phyloP scores from a whole-genome alignment of 2,888 invertebrate genomes.

The Pristionchus fissidentatus region DNA sequence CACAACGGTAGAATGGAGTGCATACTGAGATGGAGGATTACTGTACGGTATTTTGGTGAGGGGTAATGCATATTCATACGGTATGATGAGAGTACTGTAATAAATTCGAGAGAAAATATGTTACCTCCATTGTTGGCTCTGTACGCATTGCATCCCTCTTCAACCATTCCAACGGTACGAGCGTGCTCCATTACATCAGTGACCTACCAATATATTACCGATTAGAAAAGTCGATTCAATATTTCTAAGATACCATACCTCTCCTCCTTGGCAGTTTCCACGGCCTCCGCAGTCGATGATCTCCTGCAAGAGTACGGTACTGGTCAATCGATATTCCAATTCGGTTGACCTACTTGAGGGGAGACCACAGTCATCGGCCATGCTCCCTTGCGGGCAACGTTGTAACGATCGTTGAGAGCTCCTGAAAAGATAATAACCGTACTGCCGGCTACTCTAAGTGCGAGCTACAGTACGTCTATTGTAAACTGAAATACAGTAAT shows the following conservation, averaged over 20 bases:
- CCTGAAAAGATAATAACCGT: constrained; percentile 63
- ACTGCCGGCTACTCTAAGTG: too few species aligned
- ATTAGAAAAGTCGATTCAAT: neutral
- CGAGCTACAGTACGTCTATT: neutral
- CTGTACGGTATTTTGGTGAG: too few species aligned
- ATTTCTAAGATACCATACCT: constrained; percentile 47
- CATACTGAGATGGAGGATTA: constrained; percentile 72
- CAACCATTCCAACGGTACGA: constrained; percentile 77
- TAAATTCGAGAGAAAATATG: neutral
- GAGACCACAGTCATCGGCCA: constrained; percentile 78
- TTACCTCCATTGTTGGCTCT: constrained; percentile 78
- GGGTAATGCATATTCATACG: neutral
- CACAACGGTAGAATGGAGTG: constrained; percentile 76
- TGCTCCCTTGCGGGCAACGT: constrained; percentile 77
- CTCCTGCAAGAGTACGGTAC: constrained; percentile 61
- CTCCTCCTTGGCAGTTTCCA: constrained; percentile 77
- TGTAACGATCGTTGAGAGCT: constrained; percentile 78
- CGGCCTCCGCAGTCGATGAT: constrained; percentile 78
- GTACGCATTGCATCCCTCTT: constrained; percentile 79
- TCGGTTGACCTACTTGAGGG: constrained; percentile 67
- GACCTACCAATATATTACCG: constrained; percentile 57
- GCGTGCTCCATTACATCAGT: constrained; percentile 77
- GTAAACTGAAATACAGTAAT: neutral
- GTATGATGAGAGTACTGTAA: constrained; percentile 12
- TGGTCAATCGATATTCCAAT: neutral